Base-by-base conservation (phyloP, 35 echinoderm and acorn worm species). In the Ptychodera flava region DNA sequence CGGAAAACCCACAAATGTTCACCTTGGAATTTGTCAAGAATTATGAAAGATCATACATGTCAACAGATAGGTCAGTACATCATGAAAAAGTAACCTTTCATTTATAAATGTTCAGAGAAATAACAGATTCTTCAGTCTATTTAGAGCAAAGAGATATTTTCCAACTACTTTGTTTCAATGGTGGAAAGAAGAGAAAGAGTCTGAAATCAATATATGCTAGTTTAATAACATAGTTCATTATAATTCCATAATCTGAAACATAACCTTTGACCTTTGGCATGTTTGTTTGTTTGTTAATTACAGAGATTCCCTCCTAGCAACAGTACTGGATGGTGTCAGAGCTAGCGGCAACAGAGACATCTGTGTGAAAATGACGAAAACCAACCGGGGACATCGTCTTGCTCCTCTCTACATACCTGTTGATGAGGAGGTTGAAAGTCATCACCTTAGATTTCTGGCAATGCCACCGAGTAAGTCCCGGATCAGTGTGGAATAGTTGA, bases 281-380 rank as follows among this genome's bases (percentile, higher is more conserved):
- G n/a, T n/a, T n/a, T n/a, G n/a, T n/a, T n/a, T n/a, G n/a, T 22
- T 64, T 64, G 45, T 64, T 64, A n/a, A 27, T 36, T 77, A 22
- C 90, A 99, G 96, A 38, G 96, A 99, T 86, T 94, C 94, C 79
- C 81, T 99, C 1, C 89, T 99, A 90, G 96, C 96, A 27, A 88
- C 89, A 31, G 90, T 99, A 15, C 38, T 99, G 37, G 96, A 99
- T 84, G 96, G 96, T 16, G 96, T 99, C 1, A 80, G 96, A 30
- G 96, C 96, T 15, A 99, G 96, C 83, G 96, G 96, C 27, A 99
- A 99, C 77, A 53, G 96, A 37, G 96, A 99, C 80, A 90, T 94
- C 1, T 94, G 93, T 53, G 92, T 99, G 0, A 99, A 99, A 37
- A 94, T 99, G 90, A 88, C 86, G 32, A 88, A 92, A 30, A 94